A percentile compares a stretch with the other conserved stretches of the same genome.
Conservation (phyloP, 2,888 invertebrate genomes). For the Mimas tiliae region DNA sequence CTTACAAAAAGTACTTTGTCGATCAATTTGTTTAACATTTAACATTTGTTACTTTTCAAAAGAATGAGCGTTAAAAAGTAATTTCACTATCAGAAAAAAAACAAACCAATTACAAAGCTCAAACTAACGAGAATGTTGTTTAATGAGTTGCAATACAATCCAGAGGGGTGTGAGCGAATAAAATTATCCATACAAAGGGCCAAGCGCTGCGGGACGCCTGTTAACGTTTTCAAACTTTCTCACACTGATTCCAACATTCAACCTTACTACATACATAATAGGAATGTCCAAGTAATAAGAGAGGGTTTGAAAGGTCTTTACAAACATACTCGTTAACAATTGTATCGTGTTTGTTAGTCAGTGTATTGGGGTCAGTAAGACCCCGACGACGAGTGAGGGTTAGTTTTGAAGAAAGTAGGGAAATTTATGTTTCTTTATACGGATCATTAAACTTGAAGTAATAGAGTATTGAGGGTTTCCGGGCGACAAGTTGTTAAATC, state of each 20-base stretch:
- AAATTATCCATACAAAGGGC: constrained; percentile 34
- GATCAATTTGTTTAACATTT: not conserved
- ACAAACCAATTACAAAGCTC: constrained; percentile 27
- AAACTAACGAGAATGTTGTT: constrained; percentile 29
- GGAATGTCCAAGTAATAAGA: not conserved
- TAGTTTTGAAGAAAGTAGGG: not conserved
- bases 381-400: not conserved
- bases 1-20: not conserved
- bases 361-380: constrained; percentile 57
- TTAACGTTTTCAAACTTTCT: constrained; percentile 22
- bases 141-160: constrained; percentile 32
- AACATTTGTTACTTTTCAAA: constrained; percentile 10
- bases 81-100: constrained; percentile 19
- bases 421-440: constrained; percentile 39
- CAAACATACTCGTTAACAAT: constrained; percentile 54
- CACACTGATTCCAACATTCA: not conserved
- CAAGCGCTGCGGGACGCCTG: constrained; percentile 35
- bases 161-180: constrained; percentile 30
- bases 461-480: not conserved
- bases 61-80: constrained; percentile 16
- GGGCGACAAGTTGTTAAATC: not conserved
- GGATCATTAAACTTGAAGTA: not conserved
- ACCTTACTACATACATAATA: constrained; percentile 4
- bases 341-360: constrained; percentile 47
- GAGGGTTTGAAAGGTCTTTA: constrained; percentile 44